Percentiles rank a stretch among this genome's conserved stretches.
Evolutionary conservation across 2,888 invertebrate species (phyloP).

Genomic region (Erebia palarica): DNA sequence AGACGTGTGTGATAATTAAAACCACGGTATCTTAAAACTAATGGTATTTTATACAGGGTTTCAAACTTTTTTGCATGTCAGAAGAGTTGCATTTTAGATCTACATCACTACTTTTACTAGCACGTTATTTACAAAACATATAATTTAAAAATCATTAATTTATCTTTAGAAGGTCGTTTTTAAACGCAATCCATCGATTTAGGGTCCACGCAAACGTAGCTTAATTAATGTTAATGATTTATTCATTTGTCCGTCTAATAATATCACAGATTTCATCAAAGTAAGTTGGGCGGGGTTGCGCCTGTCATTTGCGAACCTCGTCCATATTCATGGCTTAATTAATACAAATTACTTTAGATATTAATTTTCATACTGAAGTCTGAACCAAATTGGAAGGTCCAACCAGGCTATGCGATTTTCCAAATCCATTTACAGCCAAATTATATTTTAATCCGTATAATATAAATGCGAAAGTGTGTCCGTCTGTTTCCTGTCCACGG

Average conservation of each 20-base stretch:
- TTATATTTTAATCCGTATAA: background rate
- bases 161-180: background rate
- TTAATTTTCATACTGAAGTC: conserved; percentile 51
- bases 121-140: too few relatives aligned
- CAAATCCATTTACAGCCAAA: conserved; percentile 5
- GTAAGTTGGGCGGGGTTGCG: conserved; percentile 27
- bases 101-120: too few relatives aligned
- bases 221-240: conserved; percentile 17
- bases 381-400: conserved; percentile 17
- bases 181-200: background rate
- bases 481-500: too few relatives aligned
- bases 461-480: too few relatives aligned
- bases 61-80: too few relatives aligned
- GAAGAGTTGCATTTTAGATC: too few relatives aligned
- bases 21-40: too few relatives aligned
- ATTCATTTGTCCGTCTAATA: conserved; percentile 22
- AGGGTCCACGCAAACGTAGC: background rate
- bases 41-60: too few relatives aligned
- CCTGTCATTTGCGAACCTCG: conserved; percentile 56
- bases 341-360: conserved; percentile 66
- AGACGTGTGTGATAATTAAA: too few relatives aligned
- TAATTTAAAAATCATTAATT: too few relatives aligned
- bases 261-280: conserved; percentile 23
- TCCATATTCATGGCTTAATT: conserved; percentile 71
- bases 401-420: conserved; percentile 23